Base-by-base conservation (phyloP, 2,797 vertebrate genomes). In the Chromis chromis region DNA sequence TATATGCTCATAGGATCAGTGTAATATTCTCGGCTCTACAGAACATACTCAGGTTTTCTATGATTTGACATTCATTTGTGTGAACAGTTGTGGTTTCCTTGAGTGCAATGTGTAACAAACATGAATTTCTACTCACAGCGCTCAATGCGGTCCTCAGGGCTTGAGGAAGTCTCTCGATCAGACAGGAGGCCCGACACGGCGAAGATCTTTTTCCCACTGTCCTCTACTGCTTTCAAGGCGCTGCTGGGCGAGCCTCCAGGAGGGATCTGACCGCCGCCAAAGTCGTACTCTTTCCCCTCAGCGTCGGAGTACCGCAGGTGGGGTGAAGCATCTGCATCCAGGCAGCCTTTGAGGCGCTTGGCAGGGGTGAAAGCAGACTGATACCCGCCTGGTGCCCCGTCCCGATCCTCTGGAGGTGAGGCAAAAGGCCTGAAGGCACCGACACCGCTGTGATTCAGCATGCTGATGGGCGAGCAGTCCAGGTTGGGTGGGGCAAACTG, bases 211-310 rank as follows among this genome's bases (percentile, higher is more conserved):
- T 99, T 99, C 76, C 97, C 96, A 1, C 96, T 95, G 82, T 99
- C 98, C 70, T 99, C 98, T 66, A 97, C 96, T 39, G 96, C 96
- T 91, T 99, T 99, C 90, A 99, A 94, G 70, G 96, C 89, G 28
- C 91, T 96, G 82, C 96, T 95, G 0, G 98, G 98, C 13, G 98
- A 99, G 85, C 92, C 76, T 53, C 97, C 96, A 31, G 96, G 96
- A 68, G 97, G 96, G 82, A 99, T 96, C 88, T 99, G 98, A 13
- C 95, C 81, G 63, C 97, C 97, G 46, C 96, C 96, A 92, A 98
- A 99, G 94, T 99, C 98, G 0, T 99, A 99, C 91, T 99, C 98
- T 96, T 99, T 99, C 79, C 98, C 98, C 86, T 99, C 98, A 14
- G 98, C 96, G 14, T 99, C 98, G 11, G 98, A 98, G 94, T 99